A percentile compares a stretch with the other conserved stretches of the same genome.
phyloP scores from a whole-genome alignment of 37 sponge, comb jelly and placozoan species.

The Beroe forskalii region DNA sequence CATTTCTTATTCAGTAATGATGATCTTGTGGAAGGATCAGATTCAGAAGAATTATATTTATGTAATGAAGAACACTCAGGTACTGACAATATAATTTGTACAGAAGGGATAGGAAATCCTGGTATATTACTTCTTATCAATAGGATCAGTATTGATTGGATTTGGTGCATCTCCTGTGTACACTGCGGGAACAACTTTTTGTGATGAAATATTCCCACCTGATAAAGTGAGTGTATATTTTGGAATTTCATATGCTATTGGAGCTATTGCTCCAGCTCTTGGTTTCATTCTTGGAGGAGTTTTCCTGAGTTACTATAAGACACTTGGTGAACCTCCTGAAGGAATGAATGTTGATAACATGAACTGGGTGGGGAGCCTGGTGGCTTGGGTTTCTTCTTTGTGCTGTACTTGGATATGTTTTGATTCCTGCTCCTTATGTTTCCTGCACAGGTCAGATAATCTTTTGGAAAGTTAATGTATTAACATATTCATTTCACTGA shows the following conservation, averaged over 20 bases:
- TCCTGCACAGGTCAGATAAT: constrained; percentile 62
- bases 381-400: constrained; percentile 83
- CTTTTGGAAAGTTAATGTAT: not conserved
- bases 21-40: not conserved
- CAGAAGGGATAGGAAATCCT: not conserved
- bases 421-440: constrained; percentile 3
- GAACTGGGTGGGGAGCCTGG: constrained; percentile 88
- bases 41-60: constrained; percentile 19
- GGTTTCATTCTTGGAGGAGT: constrained; percentile 82
- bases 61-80: constrained; percentile 52
- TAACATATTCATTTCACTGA: too few species aligned
- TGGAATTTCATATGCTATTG: constrained; percentile 71
- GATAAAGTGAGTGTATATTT: constrained; percentile 71
- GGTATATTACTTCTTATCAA: constrained; percentile 72
- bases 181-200: constrained; percentile 79
- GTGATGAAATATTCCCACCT: constrained; percentile 83
- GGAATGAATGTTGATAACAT: constrained; percentile 68
- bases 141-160: constrained; percentile 80
- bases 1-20: constrained; percentile 72
- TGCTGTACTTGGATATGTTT: constrained; percentile 31
- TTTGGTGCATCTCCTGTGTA: constrained; percentile 82
- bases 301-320: constrained; percentile 77
- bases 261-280: constrained; percentile 78
- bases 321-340: constrained; percentile 68
- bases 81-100: not conserved